Conservation (phyloP, 2,113 vertebrate genomes). For the Chrysemys picta region DNA sequence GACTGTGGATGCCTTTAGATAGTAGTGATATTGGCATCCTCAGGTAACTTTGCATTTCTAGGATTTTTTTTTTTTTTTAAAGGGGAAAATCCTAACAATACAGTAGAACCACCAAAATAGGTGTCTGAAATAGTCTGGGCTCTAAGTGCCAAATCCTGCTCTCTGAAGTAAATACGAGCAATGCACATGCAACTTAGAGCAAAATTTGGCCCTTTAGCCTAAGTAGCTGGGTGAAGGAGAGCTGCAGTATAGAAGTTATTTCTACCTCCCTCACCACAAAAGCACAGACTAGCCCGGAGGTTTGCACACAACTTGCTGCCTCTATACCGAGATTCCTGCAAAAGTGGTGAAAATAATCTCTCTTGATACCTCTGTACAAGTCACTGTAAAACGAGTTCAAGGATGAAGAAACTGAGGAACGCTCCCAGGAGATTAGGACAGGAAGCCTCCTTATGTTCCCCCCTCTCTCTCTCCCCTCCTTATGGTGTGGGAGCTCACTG, state of each 20-base stretch:
- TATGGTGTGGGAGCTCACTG: constrained; percentile 80
- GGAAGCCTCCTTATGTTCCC: constrained; percentile 70
- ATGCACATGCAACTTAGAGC: constrained; percentile 36
- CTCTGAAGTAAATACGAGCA: constrained; percentile 40
- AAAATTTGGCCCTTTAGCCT: constrained; percentile 44
- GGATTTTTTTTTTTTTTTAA: not conserved
- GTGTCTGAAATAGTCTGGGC: constrained; percentile 59
- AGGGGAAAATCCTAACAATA: constrained; percentile 17
- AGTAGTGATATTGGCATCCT: constrained; percentile 35
- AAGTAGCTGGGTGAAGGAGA: constrained; percentile 13
- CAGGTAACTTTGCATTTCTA: not conserved
- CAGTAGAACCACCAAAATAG: constrained; percentile 64
- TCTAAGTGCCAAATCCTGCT: constrained; percentile 49
- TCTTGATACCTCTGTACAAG: constrained; percentile 71
- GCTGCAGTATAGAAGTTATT: constrained; percentile 49
- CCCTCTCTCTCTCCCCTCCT: constrained; percentile 60
- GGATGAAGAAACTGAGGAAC: constrained; percentile 78
- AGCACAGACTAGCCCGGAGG: constrained; percentile 32
- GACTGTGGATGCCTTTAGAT: not conserved
- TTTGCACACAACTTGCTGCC: constrained; percentile 75
- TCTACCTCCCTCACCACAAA: constrained; percentile 39
- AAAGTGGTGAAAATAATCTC: constrained; percentile 64
- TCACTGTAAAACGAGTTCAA: constrained; percentile 47
- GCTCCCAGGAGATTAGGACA: constrained; percentile 70
- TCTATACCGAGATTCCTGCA: constrained; percentile 74